Evolutionary conservation across 2,888 invertebrate genomes (phyloP).

Genomic region (Oscheius myriophilus): DNA sequence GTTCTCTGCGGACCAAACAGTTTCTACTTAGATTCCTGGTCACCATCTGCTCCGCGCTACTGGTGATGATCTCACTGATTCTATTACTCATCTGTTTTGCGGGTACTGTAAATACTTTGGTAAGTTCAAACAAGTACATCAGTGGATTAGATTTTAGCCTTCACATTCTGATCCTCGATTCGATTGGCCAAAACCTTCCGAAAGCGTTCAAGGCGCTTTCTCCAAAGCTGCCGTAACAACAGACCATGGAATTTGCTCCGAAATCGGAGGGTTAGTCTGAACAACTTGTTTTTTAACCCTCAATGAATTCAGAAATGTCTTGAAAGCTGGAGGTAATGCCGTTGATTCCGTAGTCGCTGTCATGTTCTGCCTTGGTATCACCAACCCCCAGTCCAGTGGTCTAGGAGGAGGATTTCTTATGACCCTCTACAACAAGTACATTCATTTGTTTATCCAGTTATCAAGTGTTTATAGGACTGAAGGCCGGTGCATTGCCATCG

Average conservation of each 20-base stretch:
- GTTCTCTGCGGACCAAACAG: neutral
- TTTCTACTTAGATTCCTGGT: slow-evolving; percentile 40
- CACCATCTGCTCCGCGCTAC: slow-evolving; percentile 35
- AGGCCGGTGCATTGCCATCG: slow-evolving; percentile 67
- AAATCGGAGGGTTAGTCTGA: slow-evolving; percentile 52
- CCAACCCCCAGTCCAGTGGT: slow-evolving; percentile 86
- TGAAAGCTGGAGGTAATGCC: slow-evolving; percentile 78
- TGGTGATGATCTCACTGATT: slow-evolving; percentile 42
- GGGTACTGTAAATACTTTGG: slow-evolving; percentile 18
- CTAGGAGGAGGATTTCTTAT: slow-evolving; percentile 89
- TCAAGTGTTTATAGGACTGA: slow-evolving; percentile 44
- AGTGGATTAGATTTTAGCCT: neutral
- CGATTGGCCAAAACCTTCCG: slow-evolving; percentile 64
- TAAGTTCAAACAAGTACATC: slow-evolving; percentile 17
- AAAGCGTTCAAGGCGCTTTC: slow-evolving; percentile 57
- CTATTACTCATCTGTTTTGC: slow-evolving; percentile 28
- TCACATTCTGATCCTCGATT: slow-evolving; percentile 3
- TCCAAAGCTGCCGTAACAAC: slow-evolving; percentile 65
- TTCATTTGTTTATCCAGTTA: neutral
- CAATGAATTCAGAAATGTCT: slow-evolving; percentile 76
- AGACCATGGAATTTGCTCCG: slow-evolving; percentile 69
- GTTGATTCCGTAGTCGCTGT: slow-evolving; percentile 88
- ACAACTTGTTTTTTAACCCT: neutral
- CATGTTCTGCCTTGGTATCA: slow-evolving; percentile 85
- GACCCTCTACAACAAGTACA: slow-evolving; percentile 79